Evolutionary conservation across 2,797 vertebrate species (phyloP).

Genomic region (Echeneis naucrates): DNA sequence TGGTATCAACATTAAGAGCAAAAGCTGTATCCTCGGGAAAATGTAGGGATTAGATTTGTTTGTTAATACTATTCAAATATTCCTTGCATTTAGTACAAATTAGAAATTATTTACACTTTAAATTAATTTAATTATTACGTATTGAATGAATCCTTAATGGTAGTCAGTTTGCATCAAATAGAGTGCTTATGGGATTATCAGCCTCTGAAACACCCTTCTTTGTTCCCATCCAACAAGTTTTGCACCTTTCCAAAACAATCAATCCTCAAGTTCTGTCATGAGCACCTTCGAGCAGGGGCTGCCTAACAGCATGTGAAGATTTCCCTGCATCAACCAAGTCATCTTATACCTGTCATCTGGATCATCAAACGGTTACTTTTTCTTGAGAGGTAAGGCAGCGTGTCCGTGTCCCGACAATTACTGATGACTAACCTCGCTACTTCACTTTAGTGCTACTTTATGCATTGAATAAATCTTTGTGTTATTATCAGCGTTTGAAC

Average conservation of each 20-base stretch:
- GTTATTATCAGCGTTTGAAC: background rate
- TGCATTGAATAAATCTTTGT: background rate
- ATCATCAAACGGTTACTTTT: background rate
- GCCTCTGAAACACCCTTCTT: background rate
- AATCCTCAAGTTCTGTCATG: background rate
- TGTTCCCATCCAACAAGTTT: background rate
- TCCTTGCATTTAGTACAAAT: background rate
- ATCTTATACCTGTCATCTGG: background rate
- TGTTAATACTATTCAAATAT: conserved; percentile 7
- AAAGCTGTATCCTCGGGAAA: conserved; percentile 1
- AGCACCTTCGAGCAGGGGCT: background rate
- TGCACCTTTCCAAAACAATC: background rate
- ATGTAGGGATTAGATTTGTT: background rate
- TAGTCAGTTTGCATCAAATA: background rate
- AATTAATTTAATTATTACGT: background rate
- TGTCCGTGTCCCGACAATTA: background rate
- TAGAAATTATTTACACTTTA: background rate
- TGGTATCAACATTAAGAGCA: conserved; percentile 22
- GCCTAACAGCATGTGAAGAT: background rate
- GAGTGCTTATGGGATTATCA: background rate
- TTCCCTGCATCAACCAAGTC: background rate
- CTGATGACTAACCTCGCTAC: background rate
- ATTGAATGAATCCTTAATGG: background rate
- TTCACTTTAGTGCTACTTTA: background rate
- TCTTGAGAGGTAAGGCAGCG: background rate